Conservation (phyloP, 2,888 invertebrate species). For the Drosophila mettleri region DNA sequence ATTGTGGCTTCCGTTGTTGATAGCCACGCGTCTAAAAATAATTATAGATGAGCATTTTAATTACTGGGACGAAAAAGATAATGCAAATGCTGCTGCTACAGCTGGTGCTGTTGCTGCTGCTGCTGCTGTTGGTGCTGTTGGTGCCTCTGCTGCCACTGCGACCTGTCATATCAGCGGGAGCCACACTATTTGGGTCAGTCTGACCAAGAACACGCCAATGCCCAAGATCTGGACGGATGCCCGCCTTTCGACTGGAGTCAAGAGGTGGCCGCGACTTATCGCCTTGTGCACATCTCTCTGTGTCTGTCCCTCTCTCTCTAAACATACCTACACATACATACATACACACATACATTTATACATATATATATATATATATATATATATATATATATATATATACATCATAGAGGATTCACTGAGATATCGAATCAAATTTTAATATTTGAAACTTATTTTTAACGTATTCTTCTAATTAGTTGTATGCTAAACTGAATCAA, state of each 20-base stretch:
- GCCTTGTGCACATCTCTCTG: slow-evolving; percentile 5
- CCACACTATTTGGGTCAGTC: slow-evolving; percentile 53
- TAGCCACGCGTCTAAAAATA: slow-evolving; percentile 46
- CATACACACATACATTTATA: background rate
- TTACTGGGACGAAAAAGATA: slow-evolving; percentile 31
- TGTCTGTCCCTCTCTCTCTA: no score
- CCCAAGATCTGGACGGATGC: slow-evolving; percentile 24
- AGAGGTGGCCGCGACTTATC: slow-evolving; percentile 46
- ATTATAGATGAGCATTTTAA: slow-evolving; percentile 35
- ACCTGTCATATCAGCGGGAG: slow-evolving; percentile 55
- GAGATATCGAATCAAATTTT: no score
- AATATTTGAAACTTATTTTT: background rate
- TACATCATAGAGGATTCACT: no score
- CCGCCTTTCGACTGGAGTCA: slow-evolving; percentile 32
- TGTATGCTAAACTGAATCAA: background rate
- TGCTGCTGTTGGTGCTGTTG: background rate
- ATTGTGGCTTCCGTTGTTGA: slow-evolving; percentile 51
- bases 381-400: background rate
- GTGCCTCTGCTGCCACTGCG: slow-evolving; percentile 26
- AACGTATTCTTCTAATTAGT: background rate
- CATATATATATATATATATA: background rate
- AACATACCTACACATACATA: slow-evolving; percentile 8
- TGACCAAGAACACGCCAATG: slow-evolving; percentile 37
- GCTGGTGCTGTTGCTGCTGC: background rate
- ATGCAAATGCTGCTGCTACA: slow-evolving; percentile 17